These are phyloP conservation scores for Chromobotia macracanthus DNA, from an alignment of 2,797 vertebrate species.

Conservation along the genomic window DNA sequence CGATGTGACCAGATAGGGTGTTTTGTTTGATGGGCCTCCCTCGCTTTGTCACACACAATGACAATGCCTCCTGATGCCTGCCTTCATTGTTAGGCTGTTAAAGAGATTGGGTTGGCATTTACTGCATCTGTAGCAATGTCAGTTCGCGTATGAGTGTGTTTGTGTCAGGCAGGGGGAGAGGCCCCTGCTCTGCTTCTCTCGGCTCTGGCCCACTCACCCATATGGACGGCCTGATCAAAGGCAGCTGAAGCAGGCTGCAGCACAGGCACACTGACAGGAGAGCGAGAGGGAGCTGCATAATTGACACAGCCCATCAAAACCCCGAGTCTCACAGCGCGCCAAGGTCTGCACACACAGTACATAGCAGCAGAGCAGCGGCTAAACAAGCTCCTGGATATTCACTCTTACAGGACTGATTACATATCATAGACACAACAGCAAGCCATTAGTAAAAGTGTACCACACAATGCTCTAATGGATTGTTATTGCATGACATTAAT, in stretches of 20 bases:
- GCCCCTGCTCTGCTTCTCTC: slow-evolving; percentile 50
- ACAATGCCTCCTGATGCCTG: slow-evolving; percentile 56
- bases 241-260: slow-evolving; percentile 75
- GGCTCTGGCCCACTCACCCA: slow-evolving; percentile 68
- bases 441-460: slow-evolving; percentile 49
- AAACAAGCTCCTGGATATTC: slow-evolving; percentile 59
- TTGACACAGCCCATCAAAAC: slow-evolving; percentile 73
- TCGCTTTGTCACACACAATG: slow-evolving; percentile 65
- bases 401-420: slow-evolving; percentile 55
- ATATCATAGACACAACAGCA: slow-evolving; percentile 42
- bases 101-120: slow-evolving; percentile 70
- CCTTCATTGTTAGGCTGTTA: slow-evolving; percentile 66
- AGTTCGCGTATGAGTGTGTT: slow-evolving; percentile 64
- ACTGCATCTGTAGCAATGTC: slow-evolving; percentile 69
- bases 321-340: slow-evolving; percentile 38
- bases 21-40: slow-evolving; percentile 71
- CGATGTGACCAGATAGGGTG: slow-evolving; percentile 69
- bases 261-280: slow-evolving; percentile 72
- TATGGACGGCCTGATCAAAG: slow-evolving; percentile 77
- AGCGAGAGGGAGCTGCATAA: slow-evolving; percentile 76
- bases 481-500: slow-evolving; percentile 46
- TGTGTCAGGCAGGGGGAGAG: slow-evolving; percentile 51
- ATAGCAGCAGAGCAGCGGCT: slow-evolving; percentile 37
- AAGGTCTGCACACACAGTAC: slow-evolving; percentile 46
- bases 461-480: slow-evolving; percentile 47